Base-by-base conservation (phyloP, 2,113 vertebrate species). In the Alethe diademata region DNA sequence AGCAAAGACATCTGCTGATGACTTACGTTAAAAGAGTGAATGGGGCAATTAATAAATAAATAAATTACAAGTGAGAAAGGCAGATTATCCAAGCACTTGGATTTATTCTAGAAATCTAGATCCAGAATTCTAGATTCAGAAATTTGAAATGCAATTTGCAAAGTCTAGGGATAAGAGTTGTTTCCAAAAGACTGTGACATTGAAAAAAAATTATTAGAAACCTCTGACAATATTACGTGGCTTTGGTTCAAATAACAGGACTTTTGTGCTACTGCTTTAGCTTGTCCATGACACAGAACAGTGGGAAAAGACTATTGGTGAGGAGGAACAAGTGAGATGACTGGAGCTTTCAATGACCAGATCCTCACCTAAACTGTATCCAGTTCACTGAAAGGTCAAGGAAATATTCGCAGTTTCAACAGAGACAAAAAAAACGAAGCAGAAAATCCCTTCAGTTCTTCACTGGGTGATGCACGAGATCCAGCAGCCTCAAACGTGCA, bases 141-240 rank as follows among this genome's bases (percentile, higher is more conserved):
- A 57, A 87, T 43, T 19, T 35, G 13, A 81, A 85, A 94, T 17
- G 26, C 14, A 67, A 9, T 53, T 73, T 88, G 20, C 1, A 0
- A 86, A 73, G 31, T 29, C 45, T 42, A 57, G 33, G 50, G 66
- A 47, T 35, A 65, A 80, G 71, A 64, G 26, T 11, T 43, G 14
- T 26, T 90, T 65, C 47, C 35, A 74, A 17, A 83, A 76, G 60
- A 35, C 40, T 54, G 12, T 38, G 40, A 61, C 47, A 58, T 9
- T 12, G n/a, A 57, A n/a, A 5, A 51, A 56, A 66, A 38, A 53
- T 26, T 40, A 48, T 8, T 5, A 53, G 35, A 70, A 71, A 14
- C 3, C 11, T 9, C 22, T 14, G 13, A 36, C 28, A 72, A 17
- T 4, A 71, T 43, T 36, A 25, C 0, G 0, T 54, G 6, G 60